A percentile compares a stretch with the other conserved stretches of the same genome.
Evolutionary conservation across 2,797 vertebrate genomes (phyloP).

Genomic region (Phataginus tetradactyla): DNA sequence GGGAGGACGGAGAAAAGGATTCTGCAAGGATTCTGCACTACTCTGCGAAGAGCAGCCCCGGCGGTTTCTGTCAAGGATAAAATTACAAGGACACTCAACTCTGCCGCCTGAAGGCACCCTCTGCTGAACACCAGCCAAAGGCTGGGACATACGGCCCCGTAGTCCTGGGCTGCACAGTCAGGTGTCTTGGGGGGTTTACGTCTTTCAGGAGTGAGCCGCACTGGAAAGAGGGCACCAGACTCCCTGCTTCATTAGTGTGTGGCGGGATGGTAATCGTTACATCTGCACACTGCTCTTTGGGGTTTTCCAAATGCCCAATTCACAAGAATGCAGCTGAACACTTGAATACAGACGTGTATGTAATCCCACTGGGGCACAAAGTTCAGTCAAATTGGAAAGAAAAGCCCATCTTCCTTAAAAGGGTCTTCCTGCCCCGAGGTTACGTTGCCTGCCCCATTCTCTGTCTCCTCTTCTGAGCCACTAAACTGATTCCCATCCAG

Average conservation of each 20-base stretch:
- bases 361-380: constrained; percentile 11
- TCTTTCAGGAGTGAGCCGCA: neutral
- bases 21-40: neutral
- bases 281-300: neutral
- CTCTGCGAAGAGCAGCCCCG: neutral
- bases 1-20: neutral
- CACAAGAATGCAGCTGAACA: constrained; percentile 20
- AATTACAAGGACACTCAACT: constrained; percentile 2
- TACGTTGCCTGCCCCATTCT: neutral
- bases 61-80: constrained; percentile 30
- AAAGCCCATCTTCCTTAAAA: constrained; percentile 7
- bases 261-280: neutral
- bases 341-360: neutral
- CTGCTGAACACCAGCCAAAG: constrained; percentile 36
- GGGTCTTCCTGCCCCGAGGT: neutral
- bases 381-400: constrained; percentile 6
- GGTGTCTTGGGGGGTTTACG: fast-evolving
- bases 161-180: constrained; percentile 33
- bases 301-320: constrained; percentile 66
- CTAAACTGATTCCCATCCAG: neutral
- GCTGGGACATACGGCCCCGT: neutral
- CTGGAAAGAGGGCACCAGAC: neutral
- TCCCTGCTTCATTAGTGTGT: neutral
- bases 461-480: neutral
- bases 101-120: neutral